These are phyloP conservation scores for Gymnorhina tibicen DNA, from an alignment of 2,113 vertebrate species.

Conservation along the genomic window DNA sequence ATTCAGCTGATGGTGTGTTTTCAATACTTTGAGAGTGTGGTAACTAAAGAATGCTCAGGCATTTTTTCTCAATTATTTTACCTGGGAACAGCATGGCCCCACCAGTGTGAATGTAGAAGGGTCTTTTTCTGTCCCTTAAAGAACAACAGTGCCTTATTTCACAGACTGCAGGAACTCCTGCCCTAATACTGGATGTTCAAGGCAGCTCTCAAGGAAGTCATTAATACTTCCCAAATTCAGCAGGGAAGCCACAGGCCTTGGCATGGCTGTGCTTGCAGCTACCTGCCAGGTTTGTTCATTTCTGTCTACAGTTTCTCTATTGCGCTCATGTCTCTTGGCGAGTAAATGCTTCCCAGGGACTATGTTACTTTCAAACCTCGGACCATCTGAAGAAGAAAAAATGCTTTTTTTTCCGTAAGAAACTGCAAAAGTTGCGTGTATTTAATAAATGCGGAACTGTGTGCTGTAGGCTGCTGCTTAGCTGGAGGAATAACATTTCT, in stretches of 20 bases:
- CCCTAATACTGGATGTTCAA: background rate
- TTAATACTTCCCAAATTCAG: background rate
- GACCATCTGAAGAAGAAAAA: background rate
- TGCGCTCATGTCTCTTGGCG: background rate
- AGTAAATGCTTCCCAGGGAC: background rate
- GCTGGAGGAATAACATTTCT: background rate
- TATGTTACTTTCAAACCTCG: background rate
- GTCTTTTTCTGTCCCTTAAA: background rate
- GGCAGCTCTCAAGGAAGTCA: background rate
- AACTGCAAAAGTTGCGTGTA: background rate
- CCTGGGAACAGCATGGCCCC: background rate
- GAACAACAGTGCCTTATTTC: background rate
- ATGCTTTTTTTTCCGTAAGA: background rate
- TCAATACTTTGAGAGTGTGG: background rate
- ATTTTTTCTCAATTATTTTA: background rate
- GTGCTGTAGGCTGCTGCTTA: background rate
- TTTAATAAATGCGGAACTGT: background rate
- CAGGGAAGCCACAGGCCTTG: background rate
- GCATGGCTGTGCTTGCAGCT: background rate
- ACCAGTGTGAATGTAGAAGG: background rate
- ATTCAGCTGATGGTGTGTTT: background rate
- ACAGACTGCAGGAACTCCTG: background rate
- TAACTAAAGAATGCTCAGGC: background rate
- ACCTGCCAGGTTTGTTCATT: background rate
- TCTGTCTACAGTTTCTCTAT: background rate